These are phyloP conservation scores for Drosophila miranda DNA, from an alignment of 1,140 invertebrate species.

Conservation along the genomic window DNA sequence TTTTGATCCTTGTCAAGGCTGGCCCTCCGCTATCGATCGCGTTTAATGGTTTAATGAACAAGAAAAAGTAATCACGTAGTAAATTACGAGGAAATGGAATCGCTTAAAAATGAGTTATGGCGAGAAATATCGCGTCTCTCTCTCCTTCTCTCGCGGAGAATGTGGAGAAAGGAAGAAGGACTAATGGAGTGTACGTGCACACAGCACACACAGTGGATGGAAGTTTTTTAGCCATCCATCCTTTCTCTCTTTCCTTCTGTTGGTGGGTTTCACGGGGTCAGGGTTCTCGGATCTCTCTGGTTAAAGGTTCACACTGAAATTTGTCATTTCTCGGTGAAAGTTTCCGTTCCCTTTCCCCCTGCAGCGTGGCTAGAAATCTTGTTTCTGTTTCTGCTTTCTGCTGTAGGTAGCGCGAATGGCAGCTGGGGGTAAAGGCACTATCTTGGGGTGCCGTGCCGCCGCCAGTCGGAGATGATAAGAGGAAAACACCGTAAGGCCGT, in stretches of 20 bases:
- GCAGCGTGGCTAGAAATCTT: constrained; percentile 46
- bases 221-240: constrained; percentile 20
- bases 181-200: constrained; percentile 68
- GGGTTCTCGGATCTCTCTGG: constrained; percentile 33
- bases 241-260: constrained; percentile 14
- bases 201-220: background rate
- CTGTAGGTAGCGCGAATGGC: constrained; percentile 38
- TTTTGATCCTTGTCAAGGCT: constrained; percentile 50
- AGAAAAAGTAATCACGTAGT: constrained; percentile 78
- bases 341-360: constrained; percentile 35
- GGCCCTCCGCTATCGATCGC: constrained; percentile 62
- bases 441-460: background rate
- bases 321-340: constrained; percentile 71
- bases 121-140: constrained; percentile 16
- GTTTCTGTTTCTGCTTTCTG: constrained; percentile 27
- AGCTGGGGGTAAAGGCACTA: constrained; percentile 37
- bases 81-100: constrained; percentile 76
- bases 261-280: constrained; percentile 27
- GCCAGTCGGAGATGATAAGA: constrained; percentile 16
- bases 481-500: background rate
- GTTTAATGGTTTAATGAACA: constrained; percentile 77
- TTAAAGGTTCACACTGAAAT: constrained; percentile 61
- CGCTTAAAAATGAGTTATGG: constrained; percentile 75
- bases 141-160: no score
- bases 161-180: constrained; percentile 32